Evolutionary conservation across 2,888 invertebrate species (phyloP), one percentile per base, ranked within the genome.

Genomic region (Oxyteleia sp.): DNA sequence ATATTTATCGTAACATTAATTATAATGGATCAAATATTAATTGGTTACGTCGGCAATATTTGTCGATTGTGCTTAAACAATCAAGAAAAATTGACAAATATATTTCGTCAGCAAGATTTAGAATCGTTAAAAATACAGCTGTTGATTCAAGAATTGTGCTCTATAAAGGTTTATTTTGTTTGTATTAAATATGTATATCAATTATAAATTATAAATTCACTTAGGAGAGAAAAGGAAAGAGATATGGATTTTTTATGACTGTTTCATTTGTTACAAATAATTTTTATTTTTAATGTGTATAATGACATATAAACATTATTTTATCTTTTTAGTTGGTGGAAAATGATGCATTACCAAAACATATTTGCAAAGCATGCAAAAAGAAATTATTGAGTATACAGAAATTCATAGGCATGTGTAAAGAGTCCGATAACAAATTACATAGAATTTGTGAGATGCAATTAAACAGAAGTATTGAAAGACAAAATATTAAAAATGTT

Each of bases 91-190:
- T 51, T 69, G 43, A 38, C 55, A 51, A 68, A 68, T 16, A 69
- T 78, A n/a, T 78, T 78, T 59, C 35, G 35, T 18, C 15, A 47
- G 16, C 13, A 20, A 38, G 63, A 78, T 45, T 7, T 69, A 49
- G 69, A 78, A 63, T 69, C 78, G 5, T 69, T 69, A 35, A 61
- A 69, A 47, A 78, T 78, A 43, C 78, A 78, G 20, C 26, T 78
- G 18, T 53, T 53, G 1, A 53, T 78, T 32, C 53, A 51, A 43
- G 69, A 78, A 26, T 16, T 78, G 16, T 78, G 78, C 23, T 78
- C 51, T 0, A 63, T 78, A 26, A 78, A 78, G 68, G 78, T 29
- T 29, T 45, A 23, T 29, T 15, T n/a, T 2, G n/a, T 41, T 13
- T 41, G 10, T 4, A 41, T 41, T 8, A 23, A 23, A 23, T n/a